Conservation (phyloP, 2,888 invertebrate genomes). For the Dryadula phaetusa region DNA sequence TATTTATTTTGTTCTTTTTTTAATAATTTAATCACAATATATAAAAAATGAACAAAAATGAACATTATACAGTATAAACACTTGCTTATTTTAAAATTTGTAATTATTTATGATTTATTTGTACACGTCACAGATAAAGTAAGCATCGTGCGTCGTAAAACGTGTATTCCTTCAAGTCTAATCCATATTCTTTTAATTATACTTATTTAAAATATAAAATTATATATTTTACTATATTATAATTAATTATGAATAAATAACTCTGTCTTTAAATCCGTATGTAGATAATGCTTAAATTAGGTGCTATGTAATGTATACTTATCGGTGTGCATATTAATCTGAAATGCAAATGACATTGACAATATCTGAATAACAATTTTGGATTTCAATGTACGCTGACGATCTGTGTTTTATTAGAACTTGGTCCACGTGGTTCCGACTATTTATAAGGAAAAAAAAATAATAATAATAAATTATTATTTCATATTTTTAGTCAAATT, state of each 20-base stretch:
- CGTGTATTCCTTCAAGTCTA: neutral
- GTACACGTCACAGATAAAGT: neutral
- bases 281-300: slow-evolving; percentile 78
- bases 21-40: neutral
- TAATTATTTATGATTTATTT: too few relatives aligned
- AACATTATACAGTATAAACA: too few relatives aligned
- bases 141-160: neutral
- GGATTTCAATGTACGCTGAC: slow-evolving; percentile 40
- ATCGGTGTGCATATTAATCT: slow-evolving; percentile 64
- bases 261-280: slow-evolving; percentile 27
- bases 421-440: neutral
- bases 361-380: slow-evolving; percentile 61
- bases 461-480: neutral
- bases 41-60: neutral
- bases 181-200: neutral
- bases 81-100: too few relatives aligned
- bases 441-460: neutral
- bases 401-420: slow-evolving; percentile 33
- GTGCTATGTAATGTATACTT: slow-evolving; percentile 78
- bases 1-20: neutral
- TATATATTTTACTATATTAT: slow-evolving; percentile 6
- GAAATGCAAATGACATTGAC: slow-evolving; percentile 78
- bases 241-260: slow-evolving; percentile 6
- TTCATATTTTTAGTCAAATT: neutral
- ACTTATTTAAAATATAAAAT: neutral